Conservation (phyloP, 2,113 vertebrate species). For the Plectropomus leopardus region DNA sequence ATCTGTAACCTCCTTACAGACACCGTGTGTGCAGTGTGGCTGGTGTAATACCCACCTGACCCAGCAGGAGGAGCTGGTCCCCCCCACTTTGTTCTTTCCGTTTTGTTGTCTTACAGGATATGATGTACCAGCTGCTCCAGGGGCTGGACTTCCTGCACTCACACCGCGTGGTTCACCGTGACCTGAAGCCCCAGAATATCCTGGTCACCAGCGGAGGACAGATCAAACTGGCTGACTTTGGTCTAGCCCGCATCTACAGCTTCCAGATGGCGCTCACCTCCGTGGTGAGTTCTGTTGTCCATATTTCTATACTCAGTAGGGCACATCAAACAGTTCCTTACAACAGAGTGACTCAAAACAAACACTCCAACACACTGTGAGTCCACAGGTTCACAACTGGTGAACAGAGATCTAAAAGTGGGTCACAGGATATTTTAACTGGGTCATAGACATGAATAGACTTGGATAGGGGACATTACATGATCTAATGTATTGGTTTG, state of each 20-base stretch:
- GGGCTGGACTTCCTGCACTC: slow-evolving; percentile 98
- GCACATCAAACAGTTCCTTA: slow-evolving; percentile 15
- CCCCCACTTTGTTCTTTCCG: slow-evolving; percentile 5
- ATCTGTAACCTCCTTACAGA: neutral
- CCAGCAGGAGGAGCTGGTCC: slow-evolving; percentile 95
- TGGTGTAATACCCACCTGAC: slow-evolving; percentile 88
- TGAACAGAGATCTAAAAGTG: neutral
- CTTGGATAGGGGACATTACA: slow-evolving; percentile 13
- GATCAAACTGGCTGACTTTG: slow-evolving; percentile 97
- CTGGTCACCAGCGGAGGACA: slow-evolving; percentile 97
- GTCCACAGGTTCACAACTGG: neutral
- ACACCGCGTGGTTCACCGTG: slow-evolving; percentile 96
- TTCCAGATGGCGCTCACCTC: slow-evolving; percentile 99
- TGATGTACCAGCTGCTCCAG: slow-evolving; percentile 98
- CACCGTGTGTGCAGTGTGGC: neutral
- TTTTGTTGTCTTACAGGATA: slow-evolving; percentile 86
- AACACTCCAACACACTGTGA: slow-evolving; percentile 6
- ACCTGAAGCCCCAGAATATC: slow-evolving; percentile 98
- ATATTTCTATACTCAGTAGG: slow-evolving; percentile 13
- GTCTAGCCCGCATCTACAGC: slow-evolving; percentile 98
- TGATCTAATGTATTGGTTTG: neutral
- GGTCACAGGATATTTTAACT: slow-evolving; percentile 38
- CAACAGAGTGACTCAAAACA: slow-evolving; percentile 14
- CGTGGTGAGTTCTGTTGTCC: slow-evolving; percentile 91
- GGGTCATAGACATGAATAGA: slow-evolving; percentile 26